phyloP scores from a whole-genome alignment of 2,888 invertebrate species.

The Odontocolon sp. region DNA sequence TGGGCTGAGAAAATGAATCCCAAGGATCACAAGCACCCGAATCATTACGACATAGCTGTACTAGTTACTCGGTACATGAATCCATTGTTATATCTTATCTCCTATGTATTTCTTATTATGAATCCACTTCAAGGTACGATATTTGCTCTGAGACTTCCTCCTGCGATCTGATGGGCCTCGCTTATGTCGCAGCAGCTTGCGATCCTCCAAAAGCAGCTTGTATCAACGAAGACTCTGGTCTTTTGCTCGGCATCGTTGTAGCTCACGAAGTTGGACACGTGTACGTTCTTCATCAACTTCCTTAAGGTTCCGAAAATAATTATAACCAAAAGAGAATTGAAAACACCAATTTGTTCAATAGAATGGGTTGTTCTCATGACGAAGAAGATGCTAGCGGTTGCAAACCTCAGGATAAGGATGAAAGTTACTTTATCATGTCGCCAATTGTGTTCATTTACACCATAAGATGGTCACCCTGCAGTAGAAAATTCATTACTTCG shows the following conservation, averaged over 20 bases:
- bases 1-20: constrained; percentile 88
- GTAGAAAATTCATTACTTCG: constrained; percentile 91
- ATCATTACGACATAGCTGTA: constrained; percentile 93
- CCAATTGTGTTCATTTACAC: constrained; percentile 92
- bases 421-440: constrained; percentile 89
- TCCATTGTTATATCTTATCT: too few species aligned
- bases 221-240: constrained; percentile 95
- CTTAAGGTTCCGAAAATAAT: not conserved
- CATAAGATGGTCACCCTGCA: constrained; percentile 93
- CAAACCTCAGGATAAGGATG: constrained; percentile 82
- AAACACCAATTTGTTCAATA: constrained; percentile 81
- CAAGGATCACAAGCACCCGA: constrained; percentile 88
- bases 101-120: constrained; percentile 74
- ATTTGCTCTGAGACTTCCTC: constrained; percentile 68
- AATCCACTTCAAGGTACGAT: constrained; percentile 66
- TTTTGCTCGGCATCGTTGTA: constrained; percentile 93
- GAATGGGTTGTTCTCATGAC: constrained; percentile 95
- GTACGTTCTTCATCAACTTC: constrained; percentile 83
- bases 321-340: not conserved
- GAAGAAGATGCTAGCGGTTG: constrained; percentile 91
- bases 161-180: constrained; percentile 91
- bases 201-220: constrained; percentile 92
- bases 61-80: constrained; percentile 86
- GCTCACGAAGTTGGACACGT: constrained; percentile 96
- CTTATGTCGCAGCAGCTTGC: constrained; percentile 95